A percentile compares a stretch with the other conserved stretches of the same genome.
phyloP scores from a whole-genome alignment of 2,113 vertebrate genomes.

The Orthonyx spaldingii region DNA sequence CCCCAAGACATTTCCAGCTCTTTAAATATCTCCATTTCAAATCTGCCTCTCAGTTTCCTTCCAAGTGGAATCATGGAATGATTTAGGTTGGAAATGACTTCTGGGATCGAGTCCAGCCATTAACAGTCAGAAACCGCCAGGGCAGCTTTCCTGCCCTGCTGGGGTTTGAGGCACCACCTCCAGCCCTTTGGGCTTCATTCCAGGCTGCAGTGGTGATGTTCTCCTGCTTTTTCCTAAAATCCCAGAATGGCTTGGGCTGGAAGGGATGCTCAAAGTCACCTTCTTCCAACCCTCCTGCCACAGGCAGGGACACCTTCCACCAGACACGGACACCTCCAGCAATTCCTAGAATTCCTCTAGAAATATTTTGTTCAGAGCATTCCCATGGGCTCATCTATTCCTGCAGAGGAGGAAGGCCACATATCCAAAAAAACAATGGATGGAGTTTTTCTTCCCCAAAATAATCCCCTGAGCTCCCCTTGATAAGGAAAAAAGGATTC shows the following conservation, averaged over 20 bases:
- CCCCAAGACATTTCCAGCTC: rapidly evolving
- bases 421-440: neutral
- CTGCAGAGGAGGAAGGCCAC: neutral
- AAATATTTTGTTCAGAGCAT: neutral
- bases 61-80: rapidly evolving
- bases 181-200: neutral
- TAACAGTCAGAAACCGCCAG: neutral
- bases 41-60: neutral
- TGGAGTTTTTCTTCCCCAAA: neutral
- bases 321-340: neutral
- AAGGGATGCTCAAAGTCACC: neutral
- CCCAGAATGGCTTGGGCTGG: neutral
- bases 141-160: neutral
- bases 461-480: neutral
- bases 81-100: neutral
- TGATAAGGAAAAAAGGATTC: too few relatives aligned
- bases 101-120: neutral
- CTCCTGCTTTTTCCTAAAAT: neutral
- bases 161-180: neutral
- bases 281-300: neutral
- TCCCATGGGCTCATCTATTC: neutral
- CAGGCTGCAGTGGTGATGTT: neutral
- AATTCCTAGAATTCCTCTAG: neutral
- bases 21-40: neutral
- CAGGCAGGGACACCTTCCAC: neutral